A percentile compares a stretch with the other conserved stretches of the same genome.
These are phyloP conservation scores for Notolabrus celidotus DNA, from an alignment of 2,797 vertebrate genomes.

Conservation along the genomic window DNA sequence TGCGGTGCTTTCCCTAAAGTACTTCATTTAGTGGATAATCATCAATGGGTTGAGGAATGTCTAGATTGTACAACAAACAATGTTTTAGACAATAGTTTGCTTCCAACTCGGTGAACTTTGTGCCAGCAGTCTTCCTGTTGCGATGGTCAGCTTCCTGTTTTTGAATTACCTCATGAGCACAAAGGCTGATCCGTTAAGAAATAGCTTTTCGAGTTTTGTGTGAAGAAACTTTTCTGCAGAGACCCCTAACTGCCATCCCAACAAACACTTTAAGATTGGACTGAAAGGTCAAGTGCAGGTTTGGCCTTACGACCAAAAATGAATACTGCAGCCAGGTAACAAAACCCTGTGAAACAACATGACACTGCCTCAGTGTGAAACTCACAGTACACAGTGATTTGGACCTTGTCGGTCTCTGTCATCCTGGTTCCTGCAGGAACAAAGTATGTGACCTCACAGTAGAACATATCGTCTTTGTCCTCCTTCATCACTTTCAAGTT, in stretches of 20 bases:
- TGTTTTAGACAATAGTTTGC: not conserved
- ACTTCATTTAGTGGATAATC: no score
- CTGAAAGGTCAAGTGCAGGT: not conserved
- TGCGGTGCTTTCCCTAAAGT: no score
- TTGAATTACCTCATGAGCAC: not conserved
- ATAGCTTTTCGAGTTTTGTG: not conserved
- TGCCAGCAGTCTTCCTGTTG: slow-evolving; percentile 1
- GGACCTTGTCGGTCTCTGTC: slow-evolving; percentile 75
- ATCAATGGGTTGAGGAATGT: not conserved
- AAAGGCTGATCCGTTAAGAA: not conserved
- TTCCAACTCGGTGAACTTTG: not conserved
- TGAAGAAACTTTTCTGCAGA: no score
- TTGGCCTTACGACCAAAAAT: not conserved
- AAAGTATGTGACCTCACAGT: slow-evolving; percentile 89
- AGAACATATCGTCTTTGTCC: slow-evolving; percentile 85
- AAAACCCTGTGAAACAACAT: not conserved
- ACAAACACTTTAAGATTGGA: not conserved
- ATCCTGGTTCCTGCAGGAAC: slow-evolving; percentile 73
- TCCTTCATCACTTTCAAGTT: slow-evolving; percentile 79
- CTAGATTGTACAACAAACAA: not conserved
- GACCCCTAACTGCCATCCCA: not conserved
- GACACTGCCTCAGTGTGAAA: not conserved
- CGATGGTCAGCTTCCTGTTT: not conserved
- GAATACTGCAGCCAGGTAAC: not conserved
- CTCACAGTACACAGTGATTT: slow-evolving; percentile 90